These are phyloP conservation scores for Epizoanthus stellaris DNA, from an alignment of 92 coral and sea anemone species.

Conservation along the genomic window DNA sequence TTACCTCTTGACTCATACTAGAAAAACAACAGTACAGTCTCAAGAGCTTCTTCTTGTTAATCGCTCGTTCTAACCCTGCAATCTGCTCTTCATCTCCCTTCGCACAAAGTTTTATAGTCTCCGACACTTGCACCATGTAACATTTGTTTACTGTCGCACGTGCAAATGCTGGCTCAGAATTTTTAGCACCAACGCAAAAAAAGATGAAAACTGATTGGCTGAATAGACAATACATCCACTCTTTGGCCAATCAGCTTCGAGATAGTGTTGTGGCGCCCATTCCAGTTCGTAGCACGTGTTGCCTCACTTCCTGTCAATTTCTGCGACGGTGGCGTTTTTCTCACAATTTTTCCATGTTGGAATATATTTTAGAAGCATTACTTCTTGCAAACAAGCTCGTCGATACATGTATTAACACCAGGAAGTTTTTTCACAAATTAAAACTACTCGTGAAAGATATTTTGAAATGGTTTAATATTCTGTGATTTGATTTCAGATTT, in stretches of 20 bases:
- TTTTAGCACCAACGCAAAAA: not conserved
- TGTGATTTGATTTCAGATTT: no score
- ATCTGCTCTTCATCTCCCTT: conserved; percentile 36
- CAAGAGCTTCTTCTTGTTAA: conserved; percentile 13
- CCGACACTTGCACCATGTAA: not conserved
- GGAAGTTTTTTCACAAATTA: no score
- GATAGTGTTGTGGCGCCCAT: conserved; percentile 21
- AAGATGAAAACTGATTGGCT: conserved; percentile 6
- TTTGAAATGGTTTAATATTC: no score
- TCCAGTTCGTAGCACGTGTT: conserved; percentile 42
- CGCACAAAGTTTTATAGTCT: conserved; percentile 18
- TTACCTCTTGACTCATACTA: conserved; percentile 43
- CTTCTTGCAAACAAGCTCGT: no score
- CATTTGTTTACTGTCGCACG: conserved; percentile 44
- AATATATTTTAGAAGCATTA: no score
- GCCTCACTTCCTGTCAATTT: not conserved
- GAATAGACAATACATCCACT: not conserved
- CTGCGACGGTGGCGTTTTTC: not conserved
- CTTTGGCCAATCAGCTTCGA: conserved; percentile 16
- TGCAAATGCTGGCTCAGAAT: conserved; percentile 25
- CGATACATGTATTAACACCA: no score
- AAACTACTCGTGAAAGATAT: no score
- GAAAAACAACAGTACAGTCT: not conserved
- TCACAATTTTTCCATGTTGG: not conserved
- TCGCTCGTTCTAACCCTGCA: not conserved